A percentile compares a stretch with the other conserved stretches of the same genome.
phyloP scores from a whole-genome alignment of 2,888 invertebrate species.

The Agriopis aurantiaria region DNA sequence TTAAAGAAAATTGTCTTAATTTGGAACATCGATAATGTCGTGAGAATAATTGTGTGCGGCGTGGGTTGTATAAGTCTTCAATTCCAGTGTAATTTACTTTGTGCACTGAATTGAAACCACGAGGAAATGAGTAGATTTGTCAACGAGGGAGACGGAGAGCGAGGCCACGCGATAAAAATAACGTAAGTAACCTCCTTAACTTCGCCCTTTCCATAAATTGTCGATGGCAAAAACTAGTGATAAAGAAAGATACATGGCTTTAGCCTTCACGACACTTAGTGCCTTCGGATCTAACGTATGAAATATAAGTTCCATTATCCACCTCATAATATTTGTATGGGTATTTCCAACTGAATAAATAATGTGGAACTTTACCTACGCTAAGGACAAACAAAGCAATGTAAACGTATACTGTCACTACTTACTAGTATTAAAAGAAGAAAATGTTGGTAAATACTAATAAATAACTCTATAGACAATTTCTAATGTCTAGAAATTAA shows the following conservation, averaged over 20 bases:
- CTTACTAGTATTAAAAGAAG: no score
- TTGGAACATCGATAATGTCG: slow-evolving; percentile 15
- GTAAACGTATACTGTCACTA: no score
- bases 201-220: slow-evolving; percentile 35
- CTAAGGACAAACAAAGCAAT: no score
- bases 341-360: slow-evolving; percentile 9
- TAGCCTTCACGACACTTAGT: slow-evolving; percentile 33
- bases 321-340: slow-evolving; percentile 13
- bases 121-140: slow-evolving; percentile 38
- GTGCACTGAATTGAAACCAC: slow-evolving; percentile 36
- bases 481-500: no score
- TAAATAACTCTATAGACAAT: no score
- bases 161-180: slow-evolving; percentile 35
- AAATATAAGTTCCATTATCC: slow-evolving; percentile 34
- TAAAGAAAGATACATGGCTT: slow-evolving; percentile 37
- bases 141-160: slow-evolving; percentile 26
- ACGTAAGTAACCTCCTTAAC: slow-evolving; percentile 33
- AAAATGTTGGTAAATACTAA: no score
- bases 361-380: neutral
- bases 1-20: slow-evolving; percentile 15
- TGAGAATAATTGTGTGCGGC: slow-evolving; percentile 18
- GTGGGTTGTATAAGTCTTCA: slow-evolving; percentile 17
- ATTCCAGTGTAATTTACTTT: slow-evolving; percentile 30
- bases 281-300: slow-evolving; percentile 27
- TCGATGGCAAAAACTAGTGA: slow-evolving; percentile 38